Conservation (phyloP, 2,888 invertebrate species). For the Odiellus spinosus region DNA sequence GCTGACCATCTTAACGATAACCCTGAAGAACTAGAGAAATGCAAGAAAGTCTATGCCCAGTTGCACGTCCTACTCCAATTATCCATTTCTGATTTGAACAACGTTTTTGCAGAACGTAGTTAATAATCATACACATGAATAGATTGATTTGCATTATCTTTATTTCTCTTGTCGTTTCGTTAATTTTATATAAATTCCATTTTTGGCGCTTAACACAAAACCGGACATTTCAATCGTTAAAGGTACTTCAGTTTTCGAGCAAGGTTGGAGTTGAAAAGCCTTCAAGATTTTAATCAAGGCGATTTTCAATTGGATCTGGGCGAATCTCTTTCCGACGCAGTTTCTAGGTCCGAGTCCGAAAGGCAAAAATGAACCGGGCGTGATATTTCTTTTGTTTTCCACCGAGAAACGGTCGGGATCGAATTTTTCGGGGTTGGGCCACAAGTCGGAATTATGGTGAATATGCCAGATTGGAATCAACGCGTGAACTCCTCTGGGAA, state of each 20-base stretch:
- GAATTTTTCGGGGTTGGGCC: slow-evolving; percentile 22
- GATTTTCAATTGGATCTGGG: slow-evolving; percentile 17
- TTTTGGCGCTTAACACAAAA: too few relatives aligned
- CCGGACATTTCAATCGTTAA: too few relatives aligned
- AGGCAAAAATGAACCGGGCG: slow-evolving; percentile 12
- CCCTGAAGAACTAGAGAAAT: too few relatives aligned
- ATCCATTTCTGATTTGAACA: too few relatives aligned
- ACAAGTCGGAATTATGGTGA: slow-evolving; percentile 21
- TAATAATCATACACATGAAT: too few relatives aligned
- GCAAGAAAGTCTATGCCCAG: too few relatives aligned
- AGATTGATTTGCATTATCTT: too few relatives aligned
- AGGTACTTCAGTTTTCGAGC: slow-evolving; percentile 14
- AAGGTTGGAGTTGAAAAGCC: slow-evolving; percentile 10
- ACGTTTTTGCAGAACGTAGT: too few relatives aligned
- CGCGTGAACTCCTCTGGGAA: slow-evolving; percentile 20
- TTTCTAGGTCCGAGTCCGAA: slow-evolving; percentile 19
- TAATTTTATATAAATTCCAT: too few relatives aligned
- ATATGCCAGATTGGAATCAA: slow-evolving; percentile 21
- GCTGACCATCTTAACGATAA: too few relatives aligned
- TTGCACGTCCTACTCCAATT: too few relatives aligned
- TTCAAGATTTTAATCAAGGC: slow-evolving; percentile 11
- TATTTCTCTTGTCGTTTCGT: too few relatives aligned
- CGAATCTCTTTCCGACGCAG: slow-evolving; percentile 19
- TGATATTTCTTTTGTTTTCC: slow-evolving; percentile 8
- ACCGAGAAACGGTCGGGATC: slow-evolving; percentile 21